Evolutionary conservation across 2,888 invertebrate genomes (phyloP), one percentile per base, ranked within the genome.

Genomic region (Tromatobia lineatoria): DNA sequence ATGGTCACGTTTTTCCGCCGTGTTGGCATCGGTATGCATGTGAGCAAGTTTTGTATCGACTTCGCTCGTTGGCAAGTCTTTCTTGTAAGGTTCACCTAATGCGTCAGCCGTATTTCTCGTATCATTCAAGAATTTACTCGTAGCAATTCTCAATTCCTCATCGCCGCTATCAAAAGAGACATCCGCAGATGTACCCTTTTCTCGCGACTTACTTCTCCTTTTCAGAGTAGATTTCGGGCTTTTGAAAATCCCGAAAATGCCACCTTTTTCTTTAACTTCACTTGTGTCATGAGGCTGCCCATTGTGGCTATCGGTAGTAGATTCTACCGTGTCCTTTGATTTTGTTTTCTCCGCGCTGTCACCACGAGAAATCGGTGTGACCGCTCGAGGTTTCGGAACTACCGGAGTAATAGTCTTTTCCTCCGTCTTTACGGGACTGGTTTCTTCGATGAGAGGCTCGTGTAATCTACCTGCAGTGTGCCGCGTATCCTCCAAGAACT

Each of bases 61-160:
- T 50, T 76, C 70, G 52, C 57, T 75, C 20, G 70, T 47, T 66
- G 69, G 57, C 7, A 25, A 87, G 25, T 89, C 89, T 18, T 87
- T 82, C 15, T 89, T 88, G 69, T 90, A 90, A 25, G 89, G 89
- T 10, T 89, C 89, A 13, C 54, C 89, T 67, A 73, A 50, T 66
- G 76, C 34, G 8, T 86, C 85, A 1, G 88, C 86, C 3, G 73
- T 80, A 23, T 90, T 90, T 80, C 88, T 89, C 18, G 91, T 90
- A 23, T 93, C 93, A 15, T 92, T 91, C 23, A 93, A 77, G 77
- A 93, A 93, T 80, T 90, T 89, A 0, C 88, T 80, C 0, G 93
- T 93, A 13, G 86, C 85, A 47, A 78, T 66, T 89, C 89, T 85
- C 67, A 91, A 20, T 76, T 85, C 80, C 87, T 88, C 85, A 42